These are phyloP conservation scores for Acanthiza pusilla DNA, from an alignment of 2,797 vertebrate species.

Conservation along the genomic window DNA sequence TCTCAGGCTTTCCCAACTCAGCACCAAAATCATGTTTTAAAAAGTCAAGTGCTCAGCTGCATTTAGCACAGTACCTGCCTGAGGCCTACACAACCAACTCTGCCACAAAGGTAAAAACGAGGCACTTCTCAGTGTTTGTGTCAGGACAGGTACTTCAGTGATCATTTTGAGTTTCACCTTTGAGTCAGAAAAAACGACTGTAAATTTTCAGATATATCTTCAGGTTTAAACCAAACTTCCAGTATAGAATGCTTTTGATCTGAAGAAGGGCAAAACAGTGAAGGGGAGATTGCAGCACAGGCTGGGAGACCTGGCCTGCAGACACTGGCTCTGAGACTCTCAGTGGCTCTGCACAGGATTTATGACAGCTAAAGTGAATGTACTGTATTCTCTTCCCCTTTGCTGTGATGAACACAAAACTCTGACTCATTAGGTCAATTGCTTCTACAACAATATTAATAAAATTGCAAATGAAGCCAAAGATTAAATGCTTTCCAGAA, in stretches of 20 bases:
- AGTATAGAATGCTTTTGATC: not conserved
- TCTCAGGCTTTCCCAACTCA: not conserved
- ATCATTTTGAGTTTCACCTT: not conserved
- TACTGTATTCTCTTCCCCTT: not conserved
- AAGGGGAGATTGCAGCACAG: not conserved
- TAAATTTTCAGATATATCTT: not conserved
- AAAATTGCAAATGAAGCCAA: not conserved
- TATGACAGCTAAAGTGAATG: not conserved
- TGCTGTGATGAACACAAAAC: not conserved
- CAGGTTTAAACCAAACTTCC: not conserved
- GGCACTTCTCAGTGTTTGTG: not conserved
- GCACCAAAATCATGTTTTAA: not conserved
- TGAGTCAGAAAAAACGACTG: not conserved
- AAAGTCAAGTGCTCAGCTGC: not conserved
- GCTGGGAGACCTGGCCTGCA: not conserved
- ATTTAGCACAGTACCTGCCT: not conserved
- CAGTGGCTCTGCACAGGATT: not conserved
- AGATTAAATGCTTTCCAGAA: not conserved
- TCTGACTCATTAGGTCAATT: not conserved
- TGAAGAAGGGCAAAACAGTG: not conserved
- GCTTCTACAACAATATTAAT: not conserved
- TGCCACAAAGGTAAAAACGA: not conserved
- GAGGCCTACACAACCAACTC: not conserved
- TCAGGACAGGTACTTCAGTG: not conserved
- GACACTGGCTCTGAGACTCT: not conserved